Base-by-base conservation (phyloP, 2,113 vertebrate species). In the Gadus macrocephalus region DNA sequence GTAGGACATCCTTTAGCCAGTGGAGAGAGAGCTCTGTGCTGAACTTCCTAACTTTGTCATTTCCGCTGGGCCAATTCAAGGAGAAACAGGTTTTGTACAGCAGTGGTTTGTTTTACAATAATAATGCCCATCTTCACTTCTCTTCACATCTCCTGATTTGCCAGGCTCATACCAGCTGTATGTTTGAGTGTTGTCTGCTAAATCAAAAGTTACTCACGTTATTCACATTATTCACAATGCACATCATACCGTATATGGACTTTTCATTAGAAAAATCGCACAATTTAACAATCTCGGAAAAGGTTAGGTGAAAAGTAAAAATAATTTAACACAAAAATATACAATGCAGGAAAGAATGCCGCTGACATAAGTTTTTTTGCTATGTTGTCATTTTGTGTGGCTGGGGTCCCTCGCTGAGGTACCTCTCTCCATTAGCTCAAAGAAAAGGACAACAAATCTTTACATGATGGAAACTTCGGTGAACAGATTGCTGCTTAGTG, bases 401-500 rank as follows among this genome's bases (percentile, higher is more conserved):
- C 55, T 58, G 55, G 17, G 55, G 15, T 58, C 15, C 2, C n/a
- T 58, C 4, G 55, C 15, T 58, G 15, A n/a, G 15, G 16, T 58
- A 49, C 1, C 42, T 49, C 11, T 9, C 42, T 49, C 9, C 12
- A 14, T 9, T 49, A 49, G 42, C 42, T 49, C 42, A 5, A 68
- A 17, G 16, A 31, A 77, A 70, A 67, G 55, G 66, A 59, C 42
- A 63, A 68, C 64, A 68, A 27, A 17, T 64, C 16, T 53, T 81
- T 81, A 81, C 49, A 28, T 80, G 84, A 81, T 68, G 60, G 16
- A 25, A 66, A 65, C 15, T 67, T 75, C 16, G 65, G n/a, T 74
- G 68, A 79, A 81, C 78, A 85, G 77, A 80, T 80, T 78, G 78
- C n/a, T 2, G 25, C 69, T 68, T 56, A 38, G 2, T 60, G 53